Conservation (phyloP, 2,888 invertebrate genomes). For the Agriotes lineatus region DNA sequence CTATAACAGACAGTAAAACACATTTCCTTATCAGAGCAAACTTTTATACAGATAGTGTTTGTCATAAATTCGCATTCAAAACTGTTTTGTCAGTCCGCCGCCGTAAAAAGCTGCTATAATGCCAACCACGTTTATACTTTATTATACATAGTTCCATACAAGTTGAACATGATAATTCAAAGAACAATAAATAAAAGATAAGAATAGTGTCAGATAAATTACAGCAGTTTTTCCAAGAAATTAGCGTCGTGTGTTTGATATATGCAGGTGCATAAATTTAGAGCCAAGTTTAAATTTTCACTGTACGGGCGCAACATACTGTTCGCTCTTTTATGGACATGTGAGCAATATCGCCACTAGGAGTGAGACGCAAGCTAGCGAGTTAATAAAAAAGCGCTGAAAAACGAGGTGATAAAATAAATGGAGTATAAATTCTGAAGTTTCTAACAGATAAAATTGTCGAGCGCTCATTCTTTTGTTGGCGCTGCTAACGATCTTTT, state of each 20-base stretch:
- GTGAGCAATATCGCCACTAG: constrained; percentile 24
- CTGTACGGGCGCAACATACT: constrained; percentile 12
- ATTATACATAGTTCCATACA: neutral
- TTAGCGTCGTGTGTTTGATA: constrained; percentile 28
- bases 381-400: constrained; percentile 22
- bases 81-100: no score
- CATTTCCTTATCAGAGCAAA: no score
- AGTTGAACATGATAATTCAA: constrained; percentile 6
- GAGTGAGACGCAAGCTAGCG: constrained; percentile 3
- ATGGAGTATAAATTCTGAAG: constrained; percentile 21
- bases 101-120: no score
- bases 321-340: constrained; percentile 25
- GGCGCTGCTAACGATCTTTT: constrained; percentile 15
- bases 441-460: constrained; percentile 22
- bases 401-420: constrained; percentile 16
- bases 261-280: constrained; percentile 26
- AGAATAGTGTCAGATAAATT: constrained; percentile 19
- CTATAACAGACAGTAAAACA: no score
- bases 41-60: no score
- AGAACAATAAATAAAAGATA: constrained; percentile 23
- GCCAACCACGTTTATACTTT: no score
- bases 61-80: no score
- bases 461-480: constrained; percentile 2
- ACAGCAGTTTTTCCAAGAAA: constrained; percentile 17
- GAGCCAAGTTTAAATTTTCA: constrained; percentile 26